Base-by-base conservation (phyloP, 37 sponge, comb jelly and placozoan species). In the Cliona cf. orientalis region DNA sequence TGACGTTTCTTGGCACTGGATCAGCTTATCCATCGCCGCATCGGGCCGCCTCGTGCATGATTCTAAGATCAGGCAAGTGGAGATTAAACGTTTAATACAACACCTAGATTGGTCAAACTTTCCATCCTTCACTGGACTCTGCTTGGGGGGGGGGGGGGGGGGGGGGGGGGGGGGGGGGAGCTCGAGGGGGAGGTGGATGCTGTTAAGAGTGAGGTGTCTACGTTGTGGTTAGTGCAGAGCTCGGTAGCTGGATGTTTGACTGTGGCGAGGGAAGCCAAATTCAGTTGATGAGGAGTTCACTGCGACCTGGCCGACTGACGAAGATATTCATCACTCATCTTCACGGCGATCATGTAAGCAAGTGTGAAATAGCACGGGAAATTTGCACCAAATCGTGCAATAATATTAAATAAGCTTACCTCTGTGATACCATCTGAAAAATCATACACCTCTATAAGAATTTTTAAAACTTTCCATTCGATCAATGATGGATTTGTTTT, bases 251-350 rank as follows among this genome's bases (percentile, higher is more conserved):
- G 97, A 80, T 96, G 88, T 96, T 96, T 85, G 97, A 96, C 68
- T 96, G 97, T 80, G 97, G 97, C 0, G 97, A 96, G 62, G 97
- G 97, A 0, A 92, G 89, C 33, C 97, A 96, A 74, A 88, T 76
- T 17, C 97, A 96, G 81, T 65, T 89, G 55, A 92, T 92, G 93
- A 92, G 61, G 44, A 96, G 97, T 66, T 43, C 79, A 14, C 76
- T 96, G 35, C 80, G 73, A 72, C 97, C 91, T 17, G 86, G 97
- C 17, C 84, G 71, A 37, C 57, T 96, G 33, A 90, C 46, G 0
- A 83, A 84, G 49, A 90, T 96, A 21, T 96, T 96, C 83, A 96
- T 96, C 14, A 92, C 97, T 25, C 97, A 96, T 78, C 87, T 96
- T 46, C 97, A 96, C 74, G 97, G 97, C 71, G 97, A 96, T 76